Evolutionary conservation across 2,113 vertebrate species (phyloP), one percentile per base, ranked within the genome.

Genomic region (Rostratula benghalensis): DNA sequence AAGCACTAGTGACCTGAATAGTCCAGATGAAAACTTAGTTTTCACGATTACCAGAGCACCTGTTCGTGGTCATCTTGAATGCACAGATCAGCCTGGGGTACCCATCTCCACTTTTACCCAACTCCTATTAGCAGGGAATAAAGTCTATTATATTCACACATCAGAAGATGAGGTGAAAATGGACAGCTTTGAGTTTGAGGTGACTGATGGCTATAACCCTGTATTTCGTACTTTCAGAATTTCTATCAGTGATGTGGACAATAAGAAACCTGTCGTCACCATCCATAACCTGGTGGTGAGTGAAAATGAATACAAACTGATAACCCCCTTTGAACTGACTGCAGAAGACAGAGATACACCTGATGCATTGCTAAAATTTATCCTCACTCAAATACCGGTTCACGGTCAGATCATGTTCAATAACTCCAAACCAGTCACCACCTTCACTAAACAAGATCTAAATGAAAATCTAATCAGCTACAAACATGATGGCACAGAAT

Each of bases 161-260:
- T 98, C 99, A 2, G 99, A 99, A 22, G 99, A 99, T 7, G 99
- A 99, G 84, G 98, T 99, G 27, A 99, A 99, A 97, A 99, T 99
- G 98, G 99, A 99, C 94, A 99, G 99, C 89, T 99, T 99, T 96
- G 99, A 99, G 94, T 99, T 99, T 89, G 98, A 99, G 93, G 99
- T 99, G 89, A 99, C 99, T 0, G 99, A 99, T 21, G 99, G 99
- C 43, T 99, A 97, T 92, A 99, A 99, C 92, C 99, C 99, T 0
- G 98, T 99, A 70, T 99, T 99, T 94, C 99, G 99, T 83, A 99
- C 99, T 6, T 99, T 99, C 94, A 98, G 99, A 35, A 98, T 99
- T 92, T 99, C 99, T 80, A 99, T 99, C 77, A 98, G 98, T 3
- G 99, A 99, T 8, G 99, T 99, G 56, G 99, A 99, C 97, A 99